A percentile compares a stretch with the other conserved stretches of the same genome.
phyloP scores from a whole-genome alignment of 2,113 vertebrate genomes.

The zebrafish (Danio rerio) region GRCz12tu NC_133177.1:15937501-15938000 shows the following conservation, averaged over 20 bases:
- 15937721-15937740: constrained; percentile 38
- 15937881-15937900: constrained; percentile 46
- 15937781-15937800: constrained; percentile 72
- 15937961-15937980: background rate
- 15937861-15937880: constrained; percentile 22
- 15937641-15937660: constrained; percentile 62
- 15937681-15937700: constrained; percentile 71
- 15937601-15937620: background rate
- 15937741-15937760: constrained; percentile 49
- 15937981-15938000: background rate
- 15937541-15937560: too few relatives aligned
- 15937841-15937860: constrained; percentile 1
- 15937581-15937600: background rate
- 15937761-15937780: constrained; percentile 47
- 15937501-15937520: too few relatives aligned
- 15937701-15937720: constrained; percentile 79
- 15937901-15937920: background rate
- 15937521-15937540: too few relatives aligned
- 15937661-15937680: constrained; percentile 65
- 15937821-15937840: constrained; percentile 46
- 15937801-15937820: constrained; percentile 65
- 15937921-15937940: constrained; percentile 47
- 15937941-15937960: too few relatives aligned
- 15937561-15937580: background rate
- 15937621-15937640: background rate